Conservation (phyloP, 2,797 vertebrate species). For the Vireo griseus region DNA sequence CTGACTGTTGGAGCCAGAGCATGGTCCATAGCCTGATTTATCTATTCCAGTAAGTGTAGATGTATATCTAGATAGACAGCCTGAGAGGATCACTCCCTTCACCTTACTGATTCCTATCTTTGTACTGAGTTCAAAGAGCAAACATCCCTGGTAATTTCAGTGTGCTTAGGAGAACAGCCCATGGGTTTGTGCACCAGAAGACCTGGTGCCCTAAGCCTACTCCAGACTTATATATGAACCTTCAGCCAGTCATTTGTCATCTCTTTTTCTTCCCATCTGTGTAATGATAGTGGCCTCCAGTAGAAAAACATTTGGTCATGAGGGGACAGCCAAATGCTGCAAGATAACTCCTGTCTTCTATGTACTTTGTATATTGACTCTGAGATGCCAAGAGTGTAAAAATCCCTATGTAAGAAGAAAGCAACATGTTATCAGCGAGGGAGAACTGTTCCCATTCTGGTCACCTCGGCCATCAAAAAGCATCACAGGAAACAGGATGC, state of each 20-base stretch:
- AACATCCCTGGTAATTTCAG: not conserved
- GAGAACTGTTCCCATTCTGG: not conserved
- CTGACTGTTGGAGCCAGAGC: fast-evolving
- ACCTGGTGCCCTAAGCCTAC: not conserved
- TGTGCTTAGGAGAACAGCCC: not conserved
- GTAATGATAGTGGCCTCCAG: not conserved
- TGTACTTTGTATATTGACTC: not conserved
- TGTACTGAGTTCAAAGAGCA: not conserved
- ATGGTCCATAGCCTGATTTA: not conserved
- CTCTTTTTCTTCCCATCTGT: not conserved
- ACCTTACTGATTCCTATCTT: not conserved
- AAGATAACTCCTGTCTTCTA: not conserved
- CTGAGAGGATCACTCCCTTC: not conserved
- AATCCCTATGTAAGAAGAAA: not conserved
- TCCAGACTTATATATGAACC: fast-evolving
- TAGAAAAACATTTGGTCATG: not conserved
- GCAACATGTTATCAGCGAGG: not conserved
- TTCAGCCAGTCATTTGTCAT: not conserved
- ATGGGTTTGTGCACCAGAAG: not conserved
- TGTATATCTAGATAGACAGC: not conserved
- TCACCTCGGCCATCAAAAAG: not conserved
- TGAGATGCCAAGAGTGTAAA: not conserved
- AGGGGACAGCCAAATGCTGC: not conserved
- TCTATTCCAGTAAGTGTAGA: not conserved
- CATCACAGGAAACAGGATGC: not conserved